Evolutionary conservation across 2,113 vertebrate species (phyloP), one percentile per base, ranked within the genome.

Genomic region (Prunella himalayana): DNA sequence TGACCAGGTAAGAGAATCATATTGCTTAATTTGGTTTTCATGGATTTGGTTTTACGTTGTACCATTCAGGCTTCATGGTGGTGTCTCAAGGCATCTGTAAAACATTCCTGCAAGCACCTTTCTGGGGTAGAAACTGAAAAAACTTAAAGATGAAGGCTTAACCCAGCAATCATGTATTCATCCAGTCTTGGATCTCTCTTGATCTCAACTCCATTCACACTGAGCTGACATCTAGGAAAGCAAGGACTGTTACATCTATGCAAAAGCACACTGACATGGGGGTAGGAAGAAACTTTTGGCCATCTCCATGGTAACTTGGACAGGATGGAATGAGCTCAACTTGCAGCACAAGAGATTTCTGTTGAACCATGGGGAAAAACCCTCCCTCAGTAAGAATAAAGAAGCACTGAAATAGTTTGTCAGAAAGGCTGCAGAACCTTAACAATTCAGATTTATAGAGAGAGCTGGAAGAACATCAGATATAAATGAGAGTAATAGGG

Each of bases 1-100:
- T 4, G 99, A 99, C 97, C 99, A 99, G 98, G 99, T 99, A 71
- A 95, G 78, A 97, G 61, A 72, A 72, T 53, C 1, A 0, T 27
- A 30, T 22, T 49, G 57, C 35, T 68, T 47, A 20, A 35, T 65
- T 60, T 81, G 14, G 2, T 87, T 90, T 94, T 60, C 27, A 8
- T 47, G 16, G 16, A 25, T 87, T 70, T 59, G 23, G 20, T 83
- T 88, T 57, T 82, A 44, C 83, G 63, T 21, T 56, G 10, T 61
- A 53, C 56, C 21, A 25, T 81, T 94, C 49, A 70, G 15, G 60
- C 13, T 76, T 77, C 3, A 1, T 60, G 18, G 15, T 47, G n/a
- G 22, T 70, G 4, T 77, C 41, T 44, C 0, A 0, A 50, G 73
- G 39, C 28, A 64, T 75, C 44, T 89, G 47, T 53, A 70, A 69